Evolutionary conservation across 2,113 vertebrate genomes (phyloP).

Genomic region (Leptosomus discolor): DNA sequence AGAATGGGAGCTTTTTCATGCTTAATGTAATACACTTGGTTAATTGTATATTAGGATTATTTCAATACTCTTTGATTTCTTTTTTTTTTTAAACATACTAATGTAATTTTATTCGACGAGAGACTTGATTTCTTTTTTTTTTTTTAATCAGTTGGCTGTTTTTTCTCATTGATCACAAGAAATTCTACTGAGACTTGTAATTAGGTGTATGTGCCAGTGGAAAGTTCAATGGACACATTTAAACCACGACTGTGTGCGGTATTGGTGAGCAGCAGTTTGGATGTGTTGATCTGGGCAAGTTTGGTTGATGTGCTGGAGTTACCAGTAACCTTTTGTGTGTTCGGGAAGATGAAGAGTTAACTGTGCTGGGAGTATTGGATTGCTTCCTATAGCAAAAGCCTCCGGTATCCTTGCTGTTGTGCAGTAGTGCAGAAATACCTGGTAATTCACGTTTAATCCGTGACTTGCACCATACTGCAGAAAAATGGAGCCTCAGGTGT

Average conservation of each 20-base stretch:
- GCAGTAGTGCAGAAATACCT: neutral
- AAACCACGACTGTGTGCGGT: neutral
- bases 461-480: too few relatives aligned
- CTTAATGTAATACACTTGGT: neutral
- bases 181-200: neutral
- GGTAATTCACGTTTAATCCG: neutral
- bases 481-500: neutral
- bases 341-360: neutral
- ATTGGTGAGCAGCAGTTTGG: neutral
- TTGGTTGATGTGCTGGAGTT: neutral
- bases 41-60: neutral
- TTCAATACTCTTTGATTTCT: neutral
- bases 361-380: neutral
- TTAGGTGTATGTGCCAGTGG: neutral
- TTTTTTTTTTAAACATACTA: too few relatives aligned
- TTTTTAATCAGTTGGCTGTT: neutral
- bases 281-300: neutral
- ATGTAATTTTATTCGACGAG: neutral
- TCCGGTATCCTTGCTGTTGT: neutral
- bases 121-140: neutral
- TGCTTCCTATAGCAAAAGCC: neutral
- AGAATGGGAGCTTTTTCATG: neutral
- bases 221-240: too few relatives aligned
- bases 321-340: neutral
- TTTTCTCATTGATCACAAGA: neutral